Base-by-base conservation (phyloP, 2,888 invertebrate genomes). In the Ochropleura leucogaster region DNA sequence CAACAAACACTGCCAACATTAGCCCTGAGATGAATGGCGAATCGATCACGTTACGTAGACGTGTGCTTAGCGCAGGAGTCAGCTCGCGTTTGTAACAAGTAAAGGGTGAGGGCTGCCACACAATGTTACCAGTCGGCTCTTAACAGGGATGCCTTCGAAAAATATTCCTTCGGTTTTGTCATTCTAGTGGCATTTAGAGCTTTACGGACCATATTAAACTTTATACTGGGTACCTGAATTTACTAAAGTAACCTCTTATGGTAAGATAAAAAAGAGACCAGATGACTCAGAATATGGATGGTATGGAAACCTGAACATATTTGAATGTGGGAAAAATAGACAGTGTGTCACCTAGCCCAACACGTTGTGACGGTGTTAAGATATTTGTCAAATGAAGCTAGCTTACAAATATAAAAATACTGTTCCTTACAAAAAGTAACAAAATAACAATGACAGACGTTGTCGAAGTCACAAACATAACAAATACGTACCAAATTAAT, bases 51-150 rank as follows among this genome's bases (percentile, higher is more conserved):
- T 65, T 53, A n/a, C 9, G 7, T 16, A 64, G 68, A 68, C 40
- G 68, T 74, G 68, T 59, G 65, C 59, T 60, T 40, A 44, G 49
- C 53, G 51, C 16, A n/a, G 57, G 14, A 8, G 57, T 57, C 30
- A 40, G 40, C n/a, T 44, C 44, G 62, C 46, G 68, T 69, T 64
- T 59, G 67, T 63, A 69, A 49, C 75, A 42, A 40, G 30, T 44
- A 14, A 30, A 71, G 67, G 81, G 70, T 42, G 74, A 51, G 60
- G 51, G 16, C 51, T 51, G 18, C 14, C 16, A 57, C 47, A 66
- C 69, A 46, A 59, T 53, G 8, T 6, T 47, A 12, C 10, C 51
- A 12, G 57, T 30, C 42, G 20, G 65, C 20, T 51, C 68, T 62
- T n/a, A 20, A 30, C 47, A 62, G 30, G 20, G 51, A 44, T 63